These are phyloP conservation scores for Calliphora vicina DNA, from an alignment of 1,140 invertebrate species.

Conservation along the genomic window DNA sequence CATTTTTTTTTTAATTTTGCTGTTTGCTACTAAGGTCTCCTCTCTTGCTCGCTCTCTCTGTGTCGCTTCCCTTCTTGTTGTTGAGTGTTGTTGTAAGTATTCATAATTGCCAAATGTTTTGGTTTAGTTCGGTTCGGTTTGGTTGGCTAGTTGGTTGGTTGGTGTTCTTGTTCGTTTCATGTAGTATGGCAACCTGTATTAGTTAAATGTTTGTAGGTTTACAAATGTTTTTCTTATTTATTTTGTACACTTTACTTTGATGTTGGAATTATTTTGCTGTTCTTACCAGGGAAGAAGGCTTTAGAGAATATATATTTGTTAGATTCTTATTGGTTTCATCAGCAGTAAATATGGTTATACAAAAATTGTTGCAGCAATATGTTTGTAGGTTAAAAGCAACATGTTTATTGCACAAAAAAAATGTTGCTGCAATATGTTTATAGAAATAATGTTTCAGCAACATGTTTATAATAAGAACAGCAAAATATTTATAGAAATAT, in stretches of 20 bases:
- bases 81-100: too few relatives aligned
- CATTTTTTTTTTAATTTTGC: not conserved
- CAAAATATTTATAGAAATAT: too few relatives aligned
- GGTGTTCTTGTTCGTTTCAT: not conserved
- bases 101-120: constrained; percentile 17
- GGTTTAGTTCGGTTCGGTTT: constrained; percentile 4
- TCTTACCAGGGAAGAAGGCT: not conserved
- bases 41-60: not conserved
- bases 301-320: not conserved
- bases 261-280: constrained; percentile 8
- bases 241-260: not conserved
- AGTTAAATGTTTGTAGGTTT: constrained; percentile 28
- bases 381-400: too few relatives aligned
- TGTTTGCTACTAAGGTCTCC: not conserved
- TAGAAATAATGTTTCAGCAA: too few relatives aligned
- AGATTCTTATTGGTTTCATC: too few relatives aligned
- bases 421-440: too few relatives aligned
- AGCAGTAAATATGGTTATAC: too few relatives aligned
- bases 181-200: not conserved
- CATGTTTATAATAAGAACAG: too few relatives aligned
- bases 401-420: too few relatives aligned
- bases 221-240: not conserved
- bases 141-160: not conserved
- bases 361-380: too few relatives aligned
- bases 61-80: not conserved